Base-by-base conservation (phyloP, 2,888 invertebrate species). In the Microplitis manilae region DNA sequence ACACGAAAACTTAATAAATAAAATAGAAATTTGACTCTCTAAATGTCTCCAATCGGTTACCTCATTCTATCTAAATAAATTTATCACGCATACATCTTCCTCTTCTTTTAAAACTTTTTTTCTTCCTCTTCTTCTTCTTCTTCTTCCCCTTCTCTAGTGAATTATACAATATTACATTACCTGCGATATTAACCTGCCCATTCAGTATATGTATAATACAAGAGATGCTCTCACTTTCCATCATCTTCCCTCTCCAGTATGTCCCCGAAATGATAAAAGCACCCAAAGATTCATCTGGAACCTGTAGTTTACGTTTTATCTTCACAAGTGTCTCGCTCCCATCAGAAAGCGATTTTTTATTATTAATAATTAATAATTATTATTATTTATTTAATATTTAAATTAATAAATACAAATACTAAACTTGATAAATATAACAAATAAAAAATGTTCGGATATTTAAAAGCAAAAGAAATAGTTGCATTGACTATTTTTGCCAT, bases 241-340 rank as follows among this genome's bases (percentile, higher is more conserved):
- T 77, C 50, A 79, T 73, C 78, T 79, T 81, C 82, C 82, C 80
- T 80, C 80, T 81, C 81, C 74, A 60, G 65, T 79, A 76, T 79
- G 77, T 72, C 69, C 50, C 80, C 79, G 81, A 86, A 84, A 83
- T 86, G 83, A 87, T 87, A 87, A 86, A 87, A 87, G 85, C 81
- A 79, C 79, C 81, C 75, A 76, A 82, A 80, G 80, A 76, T 74
- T 78, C 79, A 76, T 50, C 74, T 73, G 39, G 70, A 70, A 50
- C 77, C 81, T 82, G 81, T 85, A 85, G 87, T 87, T 82, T 65
- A 82, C 79, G 79, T 80, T 83, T 83, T 77, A 79, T 82, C 83
- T 80, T 75, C n/a, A 50, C 50, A 5, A 50, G 50, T 50, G 50
- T 50, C 13, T 50, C 9, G 30, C 4, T 30, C 13, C 50, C 50